phyloP scores from a whole-genome alignment of 53 echinoderm and acorn worm genomes.

The Arbacia lixula region DNA sequence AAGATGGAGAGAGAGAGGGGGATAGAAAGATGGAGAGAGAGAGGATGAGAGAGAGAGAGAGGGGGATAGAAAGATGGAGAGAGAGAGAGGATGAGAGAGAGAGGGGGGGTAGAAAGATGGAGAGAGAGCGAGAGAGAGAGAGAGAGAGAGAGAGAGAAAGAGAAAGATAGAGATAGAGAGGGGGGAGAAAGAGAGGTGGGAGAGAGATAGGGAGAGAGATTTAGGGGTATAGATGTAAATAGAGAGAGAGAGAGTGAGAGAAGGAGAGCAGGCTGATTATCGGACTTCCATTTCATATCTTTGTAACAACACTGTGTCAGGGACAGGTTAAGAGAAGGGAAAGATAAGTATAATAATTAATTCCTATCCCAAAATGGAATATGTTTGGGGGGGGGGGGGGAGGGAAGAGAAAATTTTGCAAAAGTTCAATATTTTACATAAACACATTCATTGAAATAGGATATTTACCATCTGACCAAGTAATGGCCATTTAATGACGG shows the following conservation, averaged over 20 bases:
- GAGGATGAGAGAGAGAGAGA: background rate
- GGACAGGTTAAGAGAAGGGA: too few species aligned
- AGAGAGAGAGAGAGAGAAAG: background rate
- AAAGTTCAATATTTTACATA: too few species aligned
- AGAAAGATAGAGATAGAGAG: background rate
- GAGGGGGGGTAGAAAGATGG: background rate
- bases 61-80: background rate
- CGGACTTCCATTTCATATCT: background rate
- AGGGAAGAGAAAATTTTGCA: too few species aligned
- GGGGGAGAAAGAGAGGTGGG: background rate
- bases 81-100: background rate
- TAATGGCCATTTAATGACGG: too few species aligned
- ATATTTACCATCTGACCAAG: too few species aligned
- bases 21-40: background rate
- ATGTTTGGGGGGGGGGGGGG: too few species aligned
- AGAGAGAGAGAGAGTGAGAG: constrained; percentile 2
- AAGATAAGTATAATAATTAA: too few species aligned
- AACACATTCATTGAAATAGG: too few species aligned
- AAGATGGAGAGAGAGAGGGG: background rate
- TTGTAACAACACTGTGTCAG: too few species aligned
- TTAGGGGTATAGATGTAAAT: background rate
- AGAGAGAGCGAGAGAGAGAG: background rate
- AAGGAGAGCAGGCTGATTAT: background rate
- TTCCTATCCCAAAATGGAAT: too few species aligned
- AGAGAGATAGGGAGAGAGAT: background rate